Base-by-base conservation (phyloP, 92 coral and sea anemone species). In the Montipora capitata region DNA sequence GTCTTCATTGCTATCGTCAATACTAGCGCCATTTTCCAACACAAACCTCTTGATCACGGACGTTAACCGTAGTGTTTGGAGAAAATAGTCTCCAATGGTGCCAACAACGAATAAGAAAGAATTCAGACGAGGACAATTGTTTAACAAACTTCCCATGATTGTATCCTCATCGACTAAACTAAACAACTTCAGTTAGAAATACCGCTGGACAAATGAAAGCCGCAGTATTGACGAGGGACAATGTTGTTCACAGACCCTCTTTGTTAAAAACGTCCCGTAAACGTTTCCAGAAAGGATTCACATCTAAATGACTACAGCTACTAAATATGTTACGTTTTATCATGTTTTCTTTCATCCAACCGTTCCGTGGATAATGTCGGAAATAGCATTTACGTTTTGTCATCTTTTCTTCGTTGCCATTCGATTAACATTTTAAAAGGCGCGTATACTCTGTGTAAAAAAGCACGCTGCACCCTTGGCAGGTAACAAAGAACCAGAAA, bases 381-480 rank as follows among this genome's bases (percentile, higher is more conserved):
- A 64, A n/a, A 27, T n/a, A 64, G 41, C 74, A 66, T 65, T 80
- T 16, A 80, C 49, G 49, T 82, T 74, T 13, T 82, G 4, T 52
- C 58, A 4, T 52, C 10, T 52, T 52, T 52, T 52, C 58, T 52
- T 52, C 3, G 10, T 52, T 52, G 58, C 10, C 58, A 12, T 52
- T 52, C 58, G 8, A 52, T 52, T 52, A 52, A 52, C 58, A 52
- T 52, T 52, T 52, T 52, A 52, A 52, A 52, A 52, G 58, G 58
- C 8, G 58, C 58, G 58, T 52, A 52, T 52, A 52, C 58, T 5
- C 4, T 0, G 58, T 12, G 58, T 52, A 52, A 52, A 52, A 52
- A 52, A 52, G 8, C 58, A 52, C 8, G 58, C 58, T 52, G 8
- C 58, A 52, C 58, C 58, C 58, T 52, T 52, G 58, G 58, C 58